Conservation (phyloP, 2,888 invertebrate genomes). For the Tuta absoluta region DNA sequence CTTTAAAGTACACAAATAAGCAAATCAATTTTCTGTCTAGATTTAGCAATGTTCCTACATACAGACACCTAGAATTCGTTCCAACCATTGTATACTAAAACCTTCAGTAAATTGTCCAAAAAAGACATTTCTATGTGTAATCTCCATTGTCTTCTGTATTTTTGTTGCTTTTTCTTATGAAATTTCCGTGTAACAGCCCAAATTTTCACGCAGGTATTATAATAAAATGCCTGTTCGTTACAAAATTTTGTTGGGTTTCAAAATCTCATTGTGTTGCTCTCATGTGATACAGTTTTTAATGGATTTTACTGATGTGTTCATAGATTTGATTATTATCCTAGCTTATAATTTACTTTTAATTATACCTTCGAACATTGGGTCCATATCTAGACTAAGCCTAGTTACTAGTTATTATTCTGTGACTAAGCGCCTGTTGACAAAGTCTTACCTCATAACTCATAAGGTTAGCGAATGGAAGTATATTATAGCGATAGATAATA, state of each 20-base stretch:
- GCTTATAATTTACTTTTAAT: neutral
- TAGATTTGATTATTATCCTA: neutral
- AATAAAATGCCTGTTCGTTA: slow-evolving; percentile 41
- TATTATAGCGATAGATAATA: no score
- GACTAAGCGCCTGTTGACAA: no score
- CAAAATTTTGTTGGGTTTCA: slow-evolving; percentile 36
- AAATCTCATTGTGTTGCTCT: slow-evolving; percentile 29
- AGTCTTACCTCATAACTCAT: no score
- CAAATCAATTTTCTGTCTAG: neutral
- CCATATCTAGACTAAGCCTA: no score
- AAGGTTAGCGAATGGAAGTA: no score
- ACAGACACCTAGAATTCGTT: slow-evolving; percentile 43
- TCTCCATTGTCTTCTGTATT: slow-evolving; percentile 55
- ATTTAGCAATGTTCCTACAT: slow-evolving; percentile 25
- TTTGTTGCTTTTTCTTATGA: slow-evolving; percentile 53
- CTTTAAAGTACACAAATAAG: neutral
- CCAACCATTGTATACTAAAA: slow-evolving; percentile 44
- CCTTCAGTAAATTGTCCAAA: slow-evolving; percentile 46
- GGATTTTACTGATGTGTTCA: slow-evolving; percentile 13
- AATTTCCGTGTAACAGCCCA: slow-evolving; percentile 58
- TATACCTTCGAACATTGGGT: neutral
- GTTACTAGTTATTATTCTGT: no score
- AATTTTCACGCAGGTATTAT: slow-evolving; percentile 46
- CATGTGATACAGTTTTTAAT: slow-evolving; percentile 14
- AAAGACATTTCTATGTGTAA: slow-evolving; percentile 51